Conservation (phyloP, 2,113 vertebrate species). For the Echinops telfairi region DNA sequence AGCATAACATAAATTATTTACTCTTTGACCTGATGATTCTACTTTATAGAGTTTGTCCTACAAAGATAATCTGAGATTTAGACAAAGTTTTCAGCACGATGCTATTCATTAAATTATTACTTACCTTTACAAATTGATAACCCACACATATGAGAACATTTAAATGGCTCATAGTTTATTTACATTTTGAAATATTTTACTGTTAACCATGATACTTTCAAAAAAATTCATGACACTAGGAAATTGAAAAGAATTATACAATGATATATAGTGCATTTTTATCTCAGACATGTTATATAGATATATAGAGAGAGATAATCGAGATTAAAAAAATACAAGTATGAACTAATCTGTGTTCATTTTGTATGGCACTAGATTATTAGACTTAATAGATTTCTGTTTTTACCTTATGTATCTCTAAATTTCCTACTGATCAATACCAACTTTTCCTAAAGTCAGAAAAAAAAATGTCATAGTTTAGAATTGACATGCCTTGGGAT, state of each 20-base stretch:
- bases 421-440: background rate
- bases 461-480: background rate
- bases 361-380: background rate
- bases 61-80: background rate
- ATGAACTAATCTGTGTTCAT: constrained; percentile 13
- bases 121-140: background rate
- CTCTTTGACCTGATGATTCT: background rate
- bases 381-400: background rate
- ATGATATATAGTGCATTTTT: background rate
- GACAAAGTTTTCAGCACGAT: background rate
- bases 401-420: background rate
- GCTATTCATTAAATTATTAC: background rate
- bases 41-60: background rate
- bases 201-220: constrained; percentile 36
- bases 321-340: background rate
- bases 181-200: constrained; percentile 3
- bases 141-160: background rate
- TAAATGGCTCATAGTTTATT: background rate
- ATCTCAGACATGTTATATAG: too few relatives aligned
- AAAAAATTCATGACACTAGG: background rate
- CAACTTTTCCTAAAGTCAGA: background rate
- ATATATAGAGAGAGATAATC: background rate
- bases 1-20: background rate
- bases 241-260: background rate
- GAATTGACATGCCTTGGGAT: background rate